phyloP scores from a whole-genome alignment of 2,888 invertebrate species.

The Ganaspis brasiliensis region DNA sequence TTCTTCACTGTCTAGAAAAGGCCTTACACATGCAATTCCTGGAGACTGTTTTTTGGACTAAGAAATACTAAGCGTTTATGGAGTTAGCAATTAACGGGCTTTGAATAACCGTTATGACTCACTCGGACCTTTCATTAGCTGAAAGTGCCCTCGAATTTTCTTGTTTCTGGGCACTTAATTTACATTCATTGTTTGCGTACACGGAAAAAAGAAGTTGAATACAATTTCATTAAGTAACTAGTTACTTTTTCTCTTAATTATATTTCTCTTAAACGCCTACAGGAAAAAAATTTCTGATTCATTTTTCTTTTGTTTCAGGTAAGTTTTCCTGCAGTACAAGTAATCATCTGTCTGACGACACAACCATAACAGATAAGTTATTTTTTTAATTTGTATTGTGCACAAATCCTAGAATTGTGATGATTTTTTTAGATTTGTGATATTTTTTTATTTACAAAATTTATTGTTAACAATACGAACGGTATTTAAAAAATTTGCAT shows the following conservation, averaged over 20 bases:
- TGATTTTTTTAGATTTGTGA: too few relatives aligned
- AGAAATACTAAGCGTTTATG: constrained; percentile 9
- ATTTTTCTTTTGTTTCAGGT: constrained; percentile 51
- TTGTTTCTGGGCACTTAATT: constrained; percentile 30
- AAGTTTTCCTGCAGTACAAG: too few relatives aligned
- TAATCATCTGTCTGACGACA: too few relatives aligned
- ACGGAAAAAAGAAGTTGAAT: too few relatives aligned
- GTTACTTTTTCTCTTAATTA: background rate
- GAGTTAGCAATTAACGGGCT: background rate
- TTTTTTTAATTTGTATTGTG: too few relatives aligned
- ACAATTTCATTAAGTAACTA: too few relatives aligned
- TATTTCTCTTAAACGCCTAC: too few relatives aligned
- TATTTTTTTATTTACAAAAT: too few relatives aligned
- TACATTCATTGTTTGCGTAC: constrained; percentile 22
- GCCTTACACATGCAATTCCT: constrained; percentile 51
- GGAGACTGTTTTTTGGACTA: constrained; percentile 1
- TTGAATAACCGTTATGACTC: constrained; percentile 13
- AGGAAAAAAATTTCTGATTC: background rate
- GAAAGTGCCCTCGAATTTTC: constrained; percentile 44
- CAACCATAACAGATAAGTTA: too few relatives aligned
- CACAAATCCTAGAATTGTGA: too few relatives aligned
- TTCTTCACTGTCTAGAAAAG: constrained; percentile 49
- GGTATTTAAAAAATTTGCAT: too few relatives aligned
- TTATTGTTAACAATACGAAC: too few relatives aligned
- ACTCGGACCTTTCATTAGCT: background rate